phyloP scores from a whole-genome alignment of 1,140 invertebrate genomes.

The Aricia agestis region DNA sequence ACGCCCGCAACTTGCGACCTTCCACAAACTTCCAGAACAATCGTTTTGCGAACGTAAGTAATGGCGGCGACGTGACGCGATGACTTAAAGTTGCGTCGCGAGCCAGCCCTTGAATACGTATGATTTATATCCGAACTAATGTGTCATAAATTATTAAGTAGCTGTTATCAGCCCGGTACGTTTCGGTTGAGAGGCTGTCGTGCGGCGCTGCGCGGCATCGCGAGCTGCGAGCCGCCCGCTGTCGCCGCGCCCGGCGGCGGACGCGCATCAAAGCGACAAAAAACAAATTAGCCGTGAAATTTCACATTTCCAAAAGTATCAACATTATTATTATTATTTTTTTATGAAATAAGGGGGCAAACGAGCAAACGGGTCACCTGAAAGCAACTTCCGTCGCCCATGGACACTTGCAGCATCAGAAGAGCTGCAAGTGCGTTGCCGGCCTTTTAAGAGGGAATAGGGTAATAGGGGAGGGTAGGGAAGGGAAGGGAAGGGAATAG shows the following conservation, averaged over 20 bases:
- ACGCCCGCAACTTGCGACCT: neutral
- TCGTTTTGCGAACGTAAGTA: slow-evolving; percentile 1
- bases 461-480: too few relatives aligned
- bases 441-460: too few relatives aligned
- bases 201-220: too few relatives aligned
- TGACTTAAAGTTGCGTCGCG: neutral
- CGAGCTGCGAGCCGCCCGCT: too few relatives aligned
- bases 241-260: too few relatives aligned
- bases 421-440: too few relatives aligned
- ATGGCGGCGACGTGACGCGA: neutral
- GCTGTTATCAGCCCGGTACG: neutral
- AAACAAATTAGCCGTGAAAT: slow-evolving; percentile 10
- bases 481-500: too few relatives aligned
- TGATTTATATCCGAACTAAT: neutral
- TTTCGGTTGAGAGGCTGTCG: neutral
- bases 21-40: neutral
- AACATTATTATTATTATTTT: too few relatives aligned
- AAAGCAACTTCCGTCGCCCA: too few relatives aligned
- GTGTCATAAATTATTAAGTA: neutral
- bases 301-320: neutral
- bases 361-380: too few relatives aligned
- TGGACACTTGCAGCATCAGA: too few relatives aligned
- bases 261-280: neutral
- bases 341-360: too few relatives aligned
- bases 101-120: neutral